These are phyloP conservation scores for Sebastes goodei DNA, from an alignment of 2,797 vertebrate genomes.

Conservation along the genomic window DNA sequence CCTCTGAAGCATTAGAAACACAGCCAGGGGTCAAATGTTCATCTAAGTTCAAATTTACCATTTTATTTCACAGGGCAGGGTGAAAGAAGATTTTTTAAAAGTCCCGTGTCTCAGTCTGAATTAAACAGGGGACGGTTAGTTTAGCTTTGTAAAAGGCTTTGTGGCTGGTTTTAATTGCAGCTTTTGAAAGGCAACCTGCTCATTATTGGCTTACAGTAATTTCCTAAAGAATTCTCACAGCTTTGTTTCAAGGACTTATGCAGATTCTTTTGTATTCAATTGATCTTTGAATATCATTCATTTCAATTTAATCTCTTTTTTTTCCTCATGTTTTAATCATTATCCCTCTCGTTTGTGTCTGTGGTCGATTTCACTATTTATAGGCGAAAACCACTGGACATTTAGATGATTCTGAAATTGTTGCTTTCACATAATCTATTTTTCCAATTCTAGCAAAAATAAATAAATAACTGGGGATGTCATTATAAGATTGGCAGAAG, in stretches of 20 bases:
- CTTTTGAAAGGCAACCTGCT: slow-evolving; percentile 24
- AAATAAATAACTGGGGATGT: not conserved
- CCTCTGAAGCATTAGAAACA: slow-evolving; percentile 48
- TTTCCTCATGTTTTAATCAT: not conserved
- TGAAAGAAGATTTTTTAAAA: slow-evolving; percentile 9
- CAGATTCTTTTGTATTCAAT: not conserved
- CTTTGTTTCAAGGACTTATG: slow-evolving; percentile 29
- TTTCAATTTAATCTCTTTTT: slow-evolving; percentile 13
- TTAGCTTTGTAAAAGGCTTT: slow-evolving; percentile 30
- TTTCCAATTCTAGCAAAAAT: slow-evolving; percentile 9
- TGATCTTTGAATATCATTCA: slow-evolving; percentile 17
- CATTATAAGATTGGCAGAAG: slow-evolving; percentile 25
- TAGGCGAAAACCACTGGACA: not conserved
- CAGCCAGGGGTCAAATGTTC: slow-evolving; percentile 44
- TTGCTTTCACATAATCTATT: not conserved
- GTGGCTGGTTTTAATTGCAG: slow-evolving; percentile 43
- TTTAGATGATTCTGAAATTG: not conserved
- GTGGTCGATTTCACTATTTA: not conserved
- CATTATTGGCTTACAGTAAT: slow-evolving; percentile 25
- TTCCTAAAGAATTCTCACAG: slow-evolving; percentile 12
- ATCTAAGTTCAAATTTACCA: slow-evolving; percentile 39
- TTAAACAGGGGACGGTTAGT: slow-evolving; percentile 9
- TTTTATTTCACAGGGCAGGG: slow-evolving; percentile 28
- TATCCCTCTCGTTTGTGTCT: not conserved
- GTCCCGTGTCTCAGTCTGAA: slow-evolving; percentile 25